Evolutionary conservation across 2,888 invertebrate genomes (phyloP).

Genomic region (Philonicus albiceps): DNA sequence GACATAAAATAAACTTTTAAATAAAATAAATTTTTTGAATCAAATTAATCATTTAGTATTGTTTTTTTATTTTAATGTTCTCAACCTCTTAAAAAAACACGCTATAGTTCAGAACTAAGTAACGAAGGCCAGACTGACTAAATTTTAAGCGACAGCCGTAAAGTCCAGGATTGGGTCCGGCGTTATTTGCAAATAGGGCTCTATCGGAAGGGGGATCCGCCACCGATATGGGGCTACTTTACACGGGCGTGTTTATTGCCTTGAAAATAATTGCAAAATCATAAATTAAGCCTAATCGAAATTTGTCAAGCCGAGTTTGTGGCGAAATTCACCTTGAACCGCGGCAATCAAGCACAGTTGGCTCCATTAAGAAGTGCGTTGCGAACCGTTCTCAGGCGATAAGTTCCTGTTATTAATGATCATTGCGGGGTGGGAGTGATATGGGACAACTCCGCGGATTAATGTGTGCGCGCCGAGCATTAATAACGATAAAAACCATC

Average conservation of each 20-base stretch:
- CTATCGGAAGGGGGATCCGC: not conserved
- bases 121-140: not conserved
- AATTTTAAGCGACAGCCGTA: not conserved
- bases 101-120: not conserved
- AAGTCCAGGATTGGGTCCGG: not conserved
- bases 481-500: constrained; percentile 9
- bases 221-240: not conserved
- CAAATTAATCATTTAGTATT: too few species aligned
- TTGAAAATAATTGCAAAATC: not conserved
- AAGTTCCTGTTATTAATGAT: constrained; percentile 27
- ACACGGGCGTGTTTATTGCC: not conserved
- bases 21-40: too few species aligned
- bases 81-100: too few species aligned
- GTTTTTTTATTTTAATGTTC: too few species aligned
- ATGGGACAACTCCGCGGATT: constrained; percentile 1
- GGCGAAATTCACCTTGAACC: constrained; percentile 21
- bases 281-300: constrained; percentile 5
- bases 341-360: not conserved
- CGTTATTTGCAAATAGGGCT: not conserved
- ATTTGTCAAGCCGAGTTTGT: constrained; percentile 6
- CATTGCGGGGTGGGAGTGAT: not conserved
- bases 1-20: too few species aligned
- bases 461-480: not conserved
- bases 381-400: not conserved
- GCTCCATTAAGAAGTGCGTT: constrained; percentile 1